phyloP scores from a whole-genome alignment of 2,888 invertebrate species.

The Mesorhabditis sp. region DNA sequence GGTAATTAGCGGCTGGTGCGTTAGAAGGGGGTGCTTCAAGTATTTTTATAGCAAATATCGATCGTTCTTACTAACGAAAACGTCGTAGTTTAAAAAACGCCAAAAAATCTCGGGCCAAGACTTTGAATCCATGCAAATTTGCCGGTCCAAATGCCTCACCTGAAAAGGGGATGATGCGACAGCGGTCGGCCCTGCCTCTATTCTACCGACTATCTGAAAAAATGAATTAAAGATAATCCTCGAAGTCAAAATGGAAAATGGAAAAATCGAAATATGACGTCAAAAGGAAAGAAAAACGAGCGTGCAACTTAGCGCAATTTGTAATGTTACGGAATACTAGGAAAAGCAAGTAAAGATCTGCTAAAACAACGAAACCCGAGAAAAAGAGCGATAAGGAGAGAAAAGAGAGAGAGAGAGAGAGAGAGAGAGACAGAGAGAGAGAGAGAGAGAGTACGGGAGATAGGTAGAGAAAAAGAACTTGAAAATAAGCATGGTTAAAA shows the following conservation, averaged over 20 bases:
- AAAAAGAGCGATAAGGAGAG: slow-evolving; percentile 1
- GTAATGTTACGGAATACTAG: too few species aligned
- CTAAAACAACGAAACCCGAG: neutral
- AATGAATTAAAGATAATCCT: neutral
- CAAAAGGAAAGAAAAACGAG: neutral
- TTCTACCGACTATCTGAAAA: slow-evolving; percentile 4
- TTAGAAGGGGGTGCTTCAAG: too few species aligned
- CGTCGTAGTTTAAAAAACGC: too few species aligned
- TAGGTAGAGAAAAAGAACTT: slow-evolving; percentile 5
- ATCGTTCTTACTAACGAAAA: too few species aligned
- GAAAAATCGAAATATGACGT: neutral
- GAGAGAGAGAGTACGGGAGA: too few species aligned
- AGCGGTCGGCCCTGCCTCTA: neutral
- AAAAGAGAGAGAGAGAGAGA: slow-evolving; percentile 10
- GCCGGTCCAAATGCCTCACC: neutral
- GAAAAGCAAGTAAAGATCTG: too few species aligned
- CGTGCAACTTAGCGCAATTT: neutral
- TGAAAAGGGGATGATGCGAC: neutral
- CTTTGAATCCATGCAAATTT: too few species aligned
- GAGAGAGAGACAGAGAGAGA: slow-evolving; percentile 12
- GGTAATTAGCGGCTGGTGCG: neutral
- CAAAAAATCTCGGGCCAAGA: too few species aligned
- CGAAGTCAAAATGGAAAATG: neutral
- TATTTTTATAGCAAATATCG: too few species aligned
- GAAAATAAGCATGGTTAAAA: slow-evolving; percentile 18